Conservation (phyloP, 2,113 vertebrate species). For the Sitta europaea region DNA sequence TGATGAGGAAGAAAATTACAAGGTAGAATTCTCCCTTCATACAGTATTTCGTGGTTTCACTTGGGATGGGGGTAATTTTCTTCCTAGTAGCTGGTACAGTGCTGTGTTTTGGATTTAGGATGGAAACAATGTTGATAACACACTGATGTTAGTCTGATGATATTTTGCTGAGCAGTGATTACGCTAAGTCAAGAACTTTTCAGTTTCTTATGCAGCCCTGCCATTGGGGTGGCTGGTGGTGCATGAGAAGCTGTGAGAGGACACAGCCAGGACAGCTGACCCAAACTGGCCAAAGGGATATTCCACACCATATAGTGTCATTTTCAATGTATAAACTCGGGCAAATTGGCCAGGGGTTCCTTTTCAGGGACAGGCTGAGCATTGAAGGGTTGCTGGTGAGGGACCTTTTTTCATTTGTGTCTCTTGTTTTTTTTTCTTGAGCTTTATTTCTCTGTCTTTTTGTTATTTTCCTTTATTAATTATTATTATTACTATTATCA, state of each 20-base stretch:
- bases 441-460: background rate
- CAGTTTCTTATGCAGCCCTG: background rate
- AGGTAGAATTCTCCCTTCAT: background rate
- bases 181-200: background rate
- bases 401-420: background rate
- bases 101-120: background rate
- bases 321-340: background rate
- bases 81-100: background rate
- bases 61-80: background rate
- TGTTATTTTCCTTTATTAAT: background rate
- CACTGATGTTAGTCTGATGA: background rate
- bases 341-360: background rate
- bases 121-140: background rate
- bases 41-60: background rate
- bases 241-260: background rate
- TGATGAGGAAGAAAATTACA: background rate
- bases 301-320: background rate
- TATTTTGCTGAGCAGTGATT: background rate
- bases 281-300: background rate
- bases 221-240: background rate
- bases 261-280: background rate
- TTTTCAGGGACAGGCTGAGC: background rate
- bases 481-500: background rate
- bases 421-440: background rate
- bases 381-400: too few species aligned